These are phyloP conservation scores for Metridium senile DNA, from an alignment of 92 coral and sea anemone genomes.

Conservation along the genomic window DNA sequence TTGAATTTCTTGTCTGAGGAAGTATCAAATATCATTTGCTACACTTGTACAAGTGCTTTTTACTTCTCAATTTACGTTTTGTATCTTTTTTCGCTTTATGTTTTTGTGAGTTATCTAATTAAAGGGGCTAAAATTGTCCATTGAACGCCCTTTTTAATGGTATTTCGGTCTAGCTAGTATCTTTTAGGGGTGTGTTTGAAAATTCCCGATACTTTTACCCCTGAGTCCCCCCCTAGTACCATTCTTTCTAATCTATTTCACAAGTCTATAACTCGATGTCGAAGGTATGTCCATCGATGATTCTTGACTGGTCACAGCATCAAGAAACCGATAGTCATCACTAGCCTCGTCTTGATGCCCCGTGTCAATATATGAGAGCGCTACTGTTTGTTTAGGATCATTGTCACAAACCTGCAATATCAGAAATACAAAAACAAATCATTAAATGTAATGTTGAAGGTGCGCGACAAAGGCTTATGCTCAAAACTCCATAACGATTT, in stretches of 20 bases:
- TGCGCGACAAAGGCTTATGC: too few relatives aligned
- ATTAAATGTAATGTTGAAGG: too few relatives aligned
- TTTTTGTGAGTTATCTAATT: too few relatives aligned
- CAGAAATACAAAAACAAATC: background rate
- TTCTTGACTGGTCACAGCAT: background rate
- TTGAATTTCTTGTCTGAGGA: too few relatives aligned
- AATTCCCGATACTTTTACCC: background rate
- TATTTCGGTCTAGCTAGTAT: background rate
- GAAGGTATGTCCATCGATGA: background rate
- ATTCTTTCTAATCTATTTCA: background rate
- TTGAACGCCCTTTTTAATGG: background rate
- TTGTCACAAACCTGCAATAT: constrained; percentile 12
- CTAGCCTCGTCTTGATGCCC: constrained; percentile 10
- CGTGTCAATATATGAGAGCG: background rate
- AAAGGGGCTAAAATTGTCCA: too few relatives aligned
- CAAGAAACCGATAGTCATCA: background rate
- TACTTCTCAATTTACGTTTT: too few relatives aligned
- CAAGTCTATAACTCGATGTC: background rate
- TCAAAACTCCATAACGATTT: too few relatives aligned
- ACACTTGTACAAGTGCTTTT: too few relatives aligned
- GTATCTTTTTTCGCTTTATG: too few relatives aligned
- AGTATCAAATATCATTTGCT: too few relatives aligned
- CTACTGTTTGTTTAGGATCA: background rate
- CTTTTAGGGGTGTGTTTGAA: too few relatives aligned
- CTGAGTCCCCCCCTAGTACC: background rate